Evolutionary conservation across 64 coral and sea anemone species (phyloP).

Genomic region (Exaiptasia diaphana): DNA sequence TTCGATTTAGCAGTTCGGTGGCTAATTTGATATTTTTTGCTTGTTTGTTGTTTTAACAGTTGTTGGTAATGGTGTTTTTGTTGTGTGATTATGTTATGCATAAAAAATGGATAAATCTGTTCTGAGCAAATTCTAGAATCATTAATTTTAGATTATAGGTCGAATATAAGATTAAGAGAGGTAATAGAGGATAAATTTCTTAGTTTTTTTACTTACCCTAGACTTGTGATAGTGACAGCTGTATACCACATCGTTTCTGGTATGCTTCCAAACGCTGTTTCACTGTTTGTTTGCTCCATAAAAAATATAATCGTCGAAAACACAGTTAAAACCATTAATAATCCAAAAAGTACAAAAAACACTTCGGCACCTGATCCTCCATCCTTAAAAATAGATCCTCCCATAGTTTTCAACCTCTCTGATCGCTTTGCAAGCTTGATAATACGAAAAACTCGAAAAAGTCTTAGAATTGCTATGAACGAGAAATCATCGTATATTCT

Average conservation of each 20-base stretch:
- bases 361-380: background rate
- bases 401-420: background rate
- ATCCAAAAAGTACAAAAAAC: background rate
- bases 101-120: too few species aligned
- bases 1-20: too few species aligned
- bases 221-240: constrained; percentile 13
- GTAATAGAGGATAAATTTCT: too few species aligned
- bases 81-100: too few species aligned
- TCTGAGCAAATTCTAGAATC: too few species aligned
- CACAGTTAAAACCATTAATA: background rate
- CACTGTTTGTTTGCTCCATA: background rate
- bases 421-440: constrained; percentile 37
- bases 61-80: too few species aligned
- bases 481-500: background rate
- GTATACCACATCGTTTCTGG: constrained; percentile 34
- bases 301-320: constrained; percentile 15
- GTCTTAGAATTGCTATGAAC: constrained; percentile 11
- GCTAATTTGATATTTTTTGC: too few species aligned
- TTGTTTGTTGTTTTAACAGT: too few species aligned
- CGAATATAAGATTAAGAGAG: too few species aligned
- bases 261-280: background rate
- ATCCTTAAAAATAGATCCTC: background rate
- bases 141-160: too few species aligned
- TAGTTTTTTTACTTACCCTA: constrained; percentile 39
- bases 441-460: constrained; percentile 25